Base-by-base conservation (phyloP, 2,797 vertebrate genomes). In the Luscinia luscinia region DNA sequence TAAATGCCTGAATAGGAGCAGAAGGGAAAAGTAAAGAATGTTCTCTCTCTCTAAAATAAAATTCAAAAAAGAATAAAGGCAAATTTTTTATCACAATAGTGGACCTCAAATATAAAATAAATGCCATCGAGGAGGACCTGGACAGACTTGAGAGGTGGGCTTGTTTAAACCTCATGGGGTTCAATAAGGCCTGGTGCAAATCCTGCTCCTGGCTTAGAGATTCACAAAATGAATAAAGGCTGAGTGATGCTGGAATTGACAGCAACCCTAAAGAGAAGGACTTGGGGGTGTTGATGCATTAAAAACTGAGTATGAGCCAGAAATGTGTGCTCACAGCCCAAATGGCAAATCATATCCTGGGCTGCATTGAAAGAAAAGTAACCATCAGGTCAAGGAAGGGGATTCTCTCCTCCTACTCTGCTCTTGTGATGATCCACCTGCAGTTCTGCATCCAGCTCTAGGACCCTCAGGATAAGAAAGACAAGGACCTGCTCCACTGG, bases 401-500 rank as follows among this genome's bases (percentile, higher is more conserved):
- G 9, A 80, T 69, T 89, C 9, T 66, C 1, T 7, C 4, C 16
- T 59, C 10, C 17, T 49, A 4, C 11, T 32, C 18, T 14, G 8
- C 13, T 48, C 21, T 68, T 3, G 4, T n/a, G 36, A n/a, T 0
- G 10, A 9, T 18, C 5, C 11, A 40, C 5, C 16, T 46, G 6
- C 5, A 59, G 11, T 24, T 9, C 40, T 54, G 9, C 2, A 11
- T 52, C 43, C 23, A 38, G 23, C 14, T 38, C 20, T 26, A 51
- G 43, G 19, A 2, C 3, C 13, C 6, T 3, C 28, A 17, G 5
- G 10, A 17, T 9, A 61, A 24, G 30, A 79, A 75, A 22, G 40
- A 49, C 9, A 58, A 36, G 17, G 5, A 61, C 2, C 16, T 68
- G 15, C 7, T 68, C 0, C 2, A 2, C 1, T 3, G 4, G 7